These are phyloP conservation scores for Lasaia peninsularis DNA, from an alignment of 1,140 invertebrate genomes.

Conservation along the genomic window DNA sequence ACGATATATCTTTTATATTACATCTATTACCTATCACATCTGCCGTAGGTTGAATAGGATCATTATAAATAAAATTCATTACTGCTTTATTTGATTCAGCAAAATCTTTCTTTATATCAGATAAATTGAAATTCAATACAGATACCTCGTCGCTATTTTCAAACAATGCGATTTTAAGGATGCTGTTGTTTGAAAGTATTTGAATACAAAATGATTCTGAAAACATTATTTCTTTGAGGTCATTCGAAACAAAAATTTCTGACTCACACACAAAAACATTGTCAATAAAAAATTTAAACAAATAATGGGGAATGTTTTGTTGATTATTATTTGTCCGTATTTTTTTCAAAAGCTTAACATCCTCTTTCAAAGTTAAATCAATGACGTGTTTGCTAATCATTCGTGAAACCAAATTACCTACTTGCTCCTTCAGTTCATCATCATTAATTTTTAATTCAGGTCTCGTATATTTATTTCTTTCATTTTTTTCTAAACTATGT, in stretches of 20 bases:
- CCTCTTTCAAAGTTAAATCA: slow-evolving; percentile 37
- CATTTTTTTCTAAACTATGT: slow-evolving; percentile 22
- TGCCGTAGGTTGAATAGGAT: slow-evolving; percentile 35
- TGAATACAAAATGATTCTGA: slow-evolving; percentile 53
- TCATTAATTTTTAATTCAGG: slow-evolving; percentile 55
- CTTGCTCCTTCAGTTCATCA: slow-evolving; percentile 43
- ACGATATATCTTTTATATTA: slow-evolving; percentile 54
- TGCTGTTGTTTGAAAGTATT: slow-evolving; percentile 50
- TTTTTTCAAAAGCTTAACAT: slow-evolving; percentile 31
- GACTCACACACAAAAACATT: slow-evolving; percentile 60
- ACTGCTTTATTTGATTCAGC: slow-evolving; percentile 24
- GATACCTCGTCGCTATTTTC: slow-evolving; percentile 50
- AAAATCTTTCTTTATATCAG: slow-evolving; percentile 36
- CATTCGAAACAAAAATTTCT: slow-evolving; percentile 31
- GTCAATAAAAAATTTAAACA: slow-evolving; percentile 55
- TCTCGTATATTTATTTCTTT: slow-evolving; percentile 35
- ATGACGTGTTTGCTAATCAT: slow-evolving; percentile 37
- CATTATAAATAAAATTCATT: slow-evolving; percentile 34
- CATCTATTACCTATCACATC: slow-evolving; percentile 48
- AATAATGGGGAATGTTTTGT: slow-evolving; percentile 25
- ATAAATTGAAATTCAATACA: slow-evolving; percentile 31
- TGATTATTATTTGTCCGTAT: slow-evolving; percentile 23
- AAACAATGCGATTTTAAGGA: slow-evolving; percentile 40
- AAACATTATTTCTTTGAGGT: slow-evolving; percentile 34
- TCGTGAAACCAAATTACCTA: slow-evolving; percentile 40